Base-by-base conservation (phyloP, 2,113 vertebrate genomes). In the Cavia porcellus region DNA sequence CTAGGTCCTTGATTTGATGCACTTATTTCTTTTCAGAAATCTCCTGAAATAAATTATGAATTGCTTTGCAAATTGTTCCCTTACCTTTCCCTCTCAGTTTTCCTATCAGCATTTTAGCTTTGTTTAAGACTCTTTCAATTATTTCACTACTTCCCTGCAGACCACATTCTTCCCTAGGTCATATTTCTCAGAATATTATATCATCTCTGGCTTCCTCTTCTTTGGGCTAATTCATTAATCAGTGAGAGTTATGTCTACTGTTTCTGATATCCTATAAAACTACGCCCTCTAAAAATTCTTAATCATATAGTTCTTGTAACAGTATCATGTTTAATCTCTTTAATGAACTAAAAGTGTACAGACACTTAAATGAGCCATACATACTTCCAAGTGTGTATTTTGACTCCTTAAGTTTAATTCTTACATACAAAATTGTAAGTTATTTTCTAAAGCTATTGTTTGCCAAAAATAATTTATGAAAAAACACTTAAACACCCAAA, bases 111-210 rank as follows among this genome's bases (percentile, higher is more conserved):
- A 32, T 42, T 2, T n/a, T 94, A 92, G 2, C 13, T 45, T 52
- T 83, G 6, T 57, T 84, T 84, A 90, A 82, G 9, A 90, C 28
- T 25, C 68, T 94, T 94, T 19, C 45, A 75, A 55, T 52, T 38
- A 74, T 64, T 0, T 15, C 88, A 11, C 25, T 62, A 75, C 35
- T 90, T 96, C 61, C 77, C 80, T 50, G 22, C 59, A 57, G 35
- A 89, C 89, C 35, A 10, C 59, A 86, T 52, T 86, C 15, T 95
- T 87, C 81, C 38, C 22, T 75, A 47, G 30, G 28, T 91, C 35
- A 45, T 75, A 85, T 94, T 84, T 97, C 42, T 96, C 52, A 91
- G 30, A 88, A 68, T 70, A 93, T 88, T 90, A 74, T 42, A 1
- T 91, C 13, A 45, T 93, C 28, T 42, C 52, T 94, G 52, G 24